Evolutionary conservation across 2,113 vertebrate species (phyloP), one percentile per base, ranked within the genome.

Genomic region (Bubo bubo): DNA sequence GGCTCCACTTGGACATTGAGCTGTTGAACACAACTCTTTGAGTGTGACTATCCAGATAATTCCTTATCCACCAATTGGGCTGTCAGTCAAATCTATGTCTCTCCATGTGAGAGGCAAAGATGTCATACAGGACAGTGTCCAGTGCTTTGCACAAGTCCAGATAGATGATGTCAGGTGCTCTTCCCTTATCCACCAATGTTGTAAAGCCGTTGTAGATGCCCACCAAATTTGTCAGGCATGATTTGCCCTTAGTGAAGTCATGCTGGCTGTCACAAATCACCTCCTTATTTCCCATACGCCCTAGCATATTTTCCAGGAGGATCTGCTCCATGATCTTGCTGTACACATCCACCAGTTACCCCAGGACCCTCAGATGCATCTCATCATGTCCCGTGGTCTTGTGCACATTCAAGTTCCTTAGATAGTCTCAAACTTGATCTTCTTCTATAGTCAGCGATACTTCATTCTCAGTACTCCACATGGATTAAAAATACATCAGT

Each of bases 191-290:
- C 17, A 79, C 37, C 14, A 27, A 11, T 5, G 6, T 6, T 47
- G 15, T 37, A 37, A 56, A 5, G 20, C 5, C 2, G 0, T 47
- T 1, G 2, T 35, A 37, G 20, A 28, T 35, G 43, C 43, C 43
- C 43, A 45, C 4, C 16, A 45, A 45, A 17, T 18, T 45, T 45
- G 43, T 45, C 17, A 45, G 43, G 43, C 16, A 45, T 45, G 16
- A 45, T 45, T 45, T 18, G 17, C 16, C 6, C 43, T 45, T 45
- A 18, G 17, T 45, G 16, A 45, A 45, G 43, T 45, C 43, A 18
- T 45, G 43, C 43, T 45, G 43, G 43, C 43, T 45, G 43, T 45
- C 43, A 45, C 43, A 7, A 45, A 45, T 18, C 43, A 45, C 43
- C 43, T 45, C 16, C 43, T 45, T 45, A 45, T 45, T 45, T 45